Percentiles rank a stretch among this genome's conserved stretches.
Evolutionary conservation across 2,113 vertebrate genomes (phyloP).

Genomic region (Glareola pratincola): DNA sequence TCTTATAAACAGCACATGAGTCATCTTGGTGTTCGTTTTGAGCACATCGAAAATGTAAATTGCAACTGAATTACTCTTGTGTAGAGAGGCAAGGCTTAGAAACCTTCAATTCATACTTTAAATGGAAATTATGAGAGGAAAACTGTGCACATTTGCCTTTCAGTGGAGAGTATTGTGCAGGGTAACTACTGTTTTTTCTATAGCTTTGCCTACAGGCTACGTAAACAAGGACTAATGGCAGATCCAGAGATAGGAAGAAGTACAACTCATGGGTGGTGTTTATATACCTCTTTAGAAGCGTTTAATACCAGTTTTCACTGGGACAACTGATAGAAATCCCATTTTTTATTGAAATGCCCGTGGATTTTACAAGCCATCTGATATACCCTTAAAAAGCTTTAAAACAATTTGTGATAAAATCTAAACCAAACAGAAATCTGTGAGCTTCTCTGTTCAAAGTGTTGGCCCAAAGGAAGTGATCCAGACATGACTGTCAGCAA

Average conservation of each 20-base stretch:
- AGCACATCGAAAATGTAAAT: conserved; percentile 21
- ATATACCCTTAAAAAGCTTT: conserved; percentile 59
- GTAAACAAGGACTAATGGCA: conserved; percentile 16
- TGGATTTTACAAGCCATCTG: conserved; percentile 50
- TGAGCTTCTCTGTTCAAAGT: conserved; percentile 52
- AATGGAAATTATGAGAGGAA: conserved; percentile 25
- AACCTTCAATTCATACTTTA: conserved; percentile 8
- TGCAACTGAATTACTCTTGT: conserved; percentile 24
- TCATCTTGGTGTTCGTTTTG: conserved; percentile 40
- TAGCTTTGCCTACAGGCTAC: conserved; percentile 2
- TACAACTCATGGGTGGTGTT: not conserved
- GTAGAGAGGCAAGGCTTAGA: conserved; percentile 25
- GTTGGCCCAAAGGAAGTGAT: conserved; percentile 48
- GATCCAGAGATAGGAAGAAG: not conserved
- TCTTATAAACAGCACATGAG: conserved; percentile 48
- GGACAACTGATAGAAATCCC: conserved; percentile 37
- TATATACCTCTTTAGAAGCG: conserved; percentile 33
- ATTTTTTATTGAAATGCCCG: conserved; percentile 30
- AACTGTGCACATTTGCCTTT: conserved; percentile 46
- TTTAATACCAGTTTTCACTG: conserved; percentile 11
- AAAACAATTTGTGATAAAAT: conserved; percentile 69
- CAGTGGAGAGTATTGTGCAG: not conserved
- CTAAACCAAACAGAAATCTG: conserved; percentile 54
- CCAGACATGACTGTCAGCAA: conserved; percentile 47
- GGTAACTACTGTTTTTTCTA: conserved; percentile 36